These are phyloP conservation scores for Etheostoma nigrum DNA, from an alignment of 2,797 vertebrate species.

Conservation along the genomic window DNA sequence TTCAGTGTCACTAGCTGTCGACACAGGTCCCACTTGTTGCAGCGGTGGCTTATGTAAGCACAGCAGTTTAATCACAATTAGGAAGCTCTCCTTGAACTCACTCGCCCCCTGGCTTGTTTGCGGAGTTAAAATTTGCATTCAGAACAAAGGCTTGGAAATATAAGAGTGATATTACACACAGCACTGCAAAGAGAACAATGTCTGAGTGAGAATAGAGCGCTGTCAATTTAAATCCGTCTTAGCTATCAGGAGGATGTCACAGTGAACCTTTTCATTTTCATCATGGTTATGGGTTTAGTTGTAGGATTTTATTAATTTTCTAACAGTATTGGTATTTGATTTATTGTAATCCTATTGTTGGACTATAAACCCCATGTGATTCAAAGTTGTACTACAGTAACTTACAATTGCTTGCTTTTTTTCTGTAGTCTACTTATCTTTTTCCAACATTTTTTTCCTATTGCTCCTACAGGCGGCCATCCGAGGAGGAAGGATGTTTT, in stretches of 20 bases:
- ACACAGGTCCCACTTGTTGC: slow-evolving; percentile 70
- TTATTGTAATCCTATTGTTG: slow-evolving; percentile 11
- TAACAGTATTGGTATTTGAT: slow-evolving; percentile 7
- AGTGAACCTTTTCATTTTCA: slow-evolving; percentile 39
- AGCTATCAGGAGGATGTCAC: slow-evolving; percentile 26
- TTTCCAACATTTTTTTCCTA: not conserved
- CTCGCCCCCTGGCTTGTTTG: slow-evolving; percentile 70
- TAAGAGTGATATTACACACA: slow-evolving; percentile 50
- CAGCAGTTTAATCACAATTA: slow-evolving; percentile 78
- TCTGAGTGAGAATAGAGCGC: slow-evolving; percentile 47
- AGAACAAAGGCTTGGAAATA: slow-evolving; percentile 65
- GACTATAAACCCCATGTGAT: slow-evolving; percentile 27
- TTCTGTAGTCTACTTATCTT: slow-evolving; percentile 21
- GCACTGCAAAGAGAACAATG: slow-evolving; percentile 54
- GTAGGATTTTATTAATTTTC: slow-evolving; percentile 9
- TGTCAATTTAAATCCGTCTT: slow-evolving; percentile 59
- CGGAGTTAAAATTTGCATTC: slow-evolving; percentile 73
- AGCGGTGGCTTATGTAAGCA: slow-evolving; percentile 62
- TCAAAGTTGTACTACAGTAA: slow-evolving; percentile 26
- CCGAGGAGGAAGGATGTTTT: slow-evolving; percentile 50
- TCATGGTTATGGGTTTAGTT: slow-evolving; percentile 1
- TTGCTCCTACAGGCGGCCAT: slow-evolving; percentile 34
- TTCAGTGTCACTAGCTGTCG: slow-evolving; percentile 54
- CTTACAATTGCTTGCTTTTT: slow-evolving; percentile 23
- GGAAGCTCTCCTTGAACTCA: slow-evolving; percentile 76